These are phyloP conservation scores for Cariama cristata DNA, from an alignment of 2,113 vertebrate genomes.

Conservation along the genomic window DNA sequence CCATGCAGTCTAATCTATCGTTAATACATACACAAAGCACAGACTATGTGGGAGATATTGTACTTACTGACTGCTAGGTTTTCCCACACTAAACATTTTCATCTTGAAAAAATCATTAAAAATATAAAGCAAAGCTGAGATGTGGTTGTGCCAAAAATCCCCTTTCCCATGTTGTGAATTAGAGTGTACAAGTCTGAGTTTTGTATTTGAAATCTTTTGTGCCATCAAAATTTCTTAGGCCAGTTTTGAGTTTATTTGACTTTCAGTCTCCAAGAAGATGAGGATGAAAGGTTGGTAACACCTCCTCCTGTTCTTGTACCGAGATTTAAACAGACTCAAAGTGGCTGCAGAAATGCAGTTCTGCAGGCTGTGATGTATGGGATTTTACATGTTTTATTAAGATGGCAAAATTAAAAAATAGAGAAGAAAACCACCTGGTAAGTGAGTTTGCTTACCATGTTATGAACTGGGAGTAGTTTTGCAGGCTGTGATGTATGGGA, in stretches of 20 bases:
- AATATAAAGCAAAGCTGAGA: background rate
- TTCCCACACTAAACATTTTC: background rate
- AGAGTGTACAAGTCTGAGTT: background rate
- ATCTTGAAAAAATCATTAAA: background rate
- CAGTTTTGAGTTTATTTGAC: background rate
- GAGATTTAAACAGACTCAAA: background rate
- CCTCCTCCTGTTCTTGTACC: background rate
- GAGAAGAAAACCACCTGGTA: background rate
- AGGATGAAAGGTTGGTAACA: background rate
- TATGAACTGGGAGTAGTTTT: background rate
- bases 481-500: background rate
- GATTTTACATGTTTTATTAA: background rate
- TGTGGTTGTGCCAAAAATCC: background rate
- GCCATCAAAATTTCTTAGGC: background rate
- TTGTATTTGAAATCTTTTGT: background rate
- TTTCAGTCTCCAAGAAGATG: background rate
- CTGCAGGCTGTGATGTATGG: background rate
- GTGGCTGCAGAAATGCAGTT: background rate
- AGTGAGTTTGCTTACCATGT: background rate
- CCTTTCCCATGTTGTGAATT: background rate
- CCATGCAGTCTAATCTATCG: background rate
- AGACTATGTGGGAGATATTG: background rate
- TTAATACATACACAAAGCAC: background rate
- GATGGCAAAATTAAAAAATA: background rate
- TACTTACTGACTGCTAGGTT: background rate